phyloP scores from a whole-genome alignment of 1,140 invertebrate genomes.

The Brachionus paranguensis region DNA sequence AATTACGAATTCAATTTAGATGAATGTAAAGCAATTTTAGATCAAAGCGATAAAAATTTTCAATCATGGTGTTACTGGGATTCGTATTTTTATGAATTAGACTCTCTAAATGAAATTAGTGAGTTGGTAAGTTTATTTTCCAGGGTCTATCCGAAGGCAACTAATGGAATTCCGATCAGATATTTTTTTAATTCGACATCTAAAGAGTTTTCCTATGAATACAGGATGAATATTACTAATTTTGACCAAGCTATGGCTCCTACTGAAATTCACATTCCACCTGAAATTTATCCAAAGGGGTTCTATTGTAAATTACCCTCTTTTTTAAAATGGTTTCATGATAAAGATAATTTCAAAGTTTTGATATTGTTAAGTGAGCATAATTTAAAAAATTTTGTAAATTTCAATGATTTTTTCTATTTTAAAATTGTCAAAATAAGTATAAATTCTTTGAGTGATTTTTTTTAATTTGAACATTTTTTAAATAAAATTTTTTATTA shows the following conservation, averaged over 20 bases:
- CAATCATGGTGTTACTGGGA: constrained; percentile 48
- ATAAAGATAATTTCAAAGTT: constrained; percentile 15
- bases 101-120: constrained; percentile 22
- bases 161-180: constrained; percentile 42
- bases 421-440: neutral
- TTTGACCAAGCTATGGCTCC: neutral
- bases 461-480: neutral
- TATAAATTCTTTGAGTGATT: neutral
- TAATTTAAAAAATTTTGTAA: neutral
- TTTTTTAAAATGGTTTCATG: constrained; percentile 40
- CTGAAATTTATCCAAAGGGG: constrained; percentile 43
- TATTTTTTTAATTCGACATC: constrained; percentile 40
- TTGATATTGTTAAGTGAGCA: neutral
- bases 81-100: constrained; percentile 42
- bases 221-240: constrained; percentile 1
- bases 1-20: constrained; percentile 40
- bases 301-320: constrained; percentile 35
- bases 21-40: constrained; percentile 44
- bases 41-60: constrained; percentile 42
- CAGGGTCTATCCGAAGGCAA: constrained; percentile 42
- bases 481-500: neutral
- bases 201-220: constrained; percentile 39
- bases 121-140: constrained; percentile 41
- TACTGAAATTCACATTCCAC: constrained; percentile 44
- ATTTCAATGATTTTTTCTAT: neutral